Evolutionary conservation across 2,113 vertebrate species (phyloP), one percentile per base, ranked within the genome.

Genomic region (Circaetus gallicus): DNA sequence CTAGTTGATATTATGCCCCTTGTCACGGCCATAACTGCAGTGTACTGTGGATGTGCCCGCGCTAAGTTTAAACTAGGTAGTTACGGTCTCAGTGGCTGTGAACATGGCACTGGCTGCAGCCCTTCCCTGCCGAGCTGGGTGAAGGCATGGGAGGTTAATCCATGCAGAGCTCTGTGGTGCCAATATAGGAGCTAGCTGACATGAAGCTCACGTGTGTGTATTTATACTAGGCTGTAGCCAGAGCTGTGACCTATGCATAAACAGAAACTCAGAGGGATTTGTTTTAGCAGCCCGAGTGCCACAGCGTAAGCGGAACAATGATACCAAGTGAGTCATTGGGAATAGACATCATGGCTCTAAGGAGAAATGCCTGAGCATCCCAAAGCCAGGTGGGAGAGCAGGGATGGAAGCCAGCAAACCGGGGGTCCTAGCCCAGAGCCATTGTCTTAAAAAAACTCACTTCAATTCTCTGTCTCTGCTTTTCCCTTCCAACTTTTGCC

Each of bases 111-210:
- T 22, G 38, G 43, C 62, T 83, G 67, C 52, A 93, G 76, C 28
- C 17, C 53, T 70, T 61, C 36, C 40, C 28, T 16, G 3, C 0
- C 0, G 3, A 78, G 42, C 47, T 34, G 61, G 13, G 19, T 43
- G 47, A 79, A 43, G 24, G 29, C 49, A 61, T 1, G 7, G 53
- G 73, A 73, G 42, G 38, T 40, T 74, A 79, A 67, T 31, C 38
- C 1, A 0, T 9, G 10, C 19, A 43, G 73, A 70, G 88, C 78
- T 70, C 36, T 1, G 0, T 36, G 38, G 11, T 45, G 50, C 50
- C 56, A 34, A 2, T 34, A 15, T 31, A 2, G 7, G 61, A 82
- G 50, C 69, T 19, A 21, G 18, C 25, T 69, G 87, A 55, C 24
- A 10, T 9, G 47, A 74, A 61, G 24, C 66, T 40, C 62, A 16